Evolutionary conservation across 1,140 invertebrate genomes (phyloP), one percentile per base, ranked within the genome.

Genomic region (Cheumatopsyche charites): DNA sequence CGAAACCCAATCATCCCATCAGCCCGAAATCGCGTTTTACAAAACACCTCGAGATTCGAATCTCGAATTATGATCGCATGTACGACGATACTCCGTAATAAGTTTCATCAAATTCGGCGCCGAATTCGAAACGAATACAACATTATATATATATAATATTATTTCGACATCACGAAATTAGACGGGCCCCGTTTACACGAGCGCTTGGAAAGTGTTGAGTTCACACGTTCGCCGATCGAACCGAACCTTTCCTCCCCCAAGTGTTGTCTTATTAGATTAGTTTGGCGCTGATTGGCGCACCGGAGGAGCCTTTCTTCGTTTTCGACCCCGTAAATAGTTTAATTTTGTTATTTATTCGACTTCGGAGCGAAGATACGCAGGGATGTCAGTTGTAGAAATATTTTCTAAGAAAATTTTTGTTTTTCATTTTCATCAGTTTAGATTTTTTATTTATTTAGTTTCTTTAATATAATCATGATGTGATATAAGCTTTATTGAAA

Each of bases 241-340:
- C 63, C 47, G n/a, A 66, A 66, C 63, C 63, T 66, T 66, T 66
- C 47, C 63, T 68, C 47, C 52, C 67, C 67, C 29, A 61, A 61
- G 67, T 61, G 67, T 55, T 61, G 25, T n/a, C n/a, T 71, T 29
- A 71, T 71, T 71, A 63, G 29, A 71, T 71, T 71, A 71, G 69
- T 45, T 62, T 62, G 69, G 58, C 62, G 69, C 69, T 71, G 69
- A 71, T 71, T 71, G 69, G 69, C 69, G 69, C 69, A 26, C 69
- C 69, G 21, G 15, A 41, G 69, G 45, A 66, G 25, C 43, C 63
- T 66, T 66, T 66, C 63, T 66, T 66, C 43, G 15, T 17, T 17
- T 55, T 55, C 21, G 67, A 61, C 67, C 58, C 25, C 67, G n/a
- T 9, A 61, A 68, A 61, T 55, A 61, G 67, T 23, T 68, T 61